phyloP scores from a whole-genome alignment of 2,113 vertebrate genomes.

The Chitala chitala region DNA sequence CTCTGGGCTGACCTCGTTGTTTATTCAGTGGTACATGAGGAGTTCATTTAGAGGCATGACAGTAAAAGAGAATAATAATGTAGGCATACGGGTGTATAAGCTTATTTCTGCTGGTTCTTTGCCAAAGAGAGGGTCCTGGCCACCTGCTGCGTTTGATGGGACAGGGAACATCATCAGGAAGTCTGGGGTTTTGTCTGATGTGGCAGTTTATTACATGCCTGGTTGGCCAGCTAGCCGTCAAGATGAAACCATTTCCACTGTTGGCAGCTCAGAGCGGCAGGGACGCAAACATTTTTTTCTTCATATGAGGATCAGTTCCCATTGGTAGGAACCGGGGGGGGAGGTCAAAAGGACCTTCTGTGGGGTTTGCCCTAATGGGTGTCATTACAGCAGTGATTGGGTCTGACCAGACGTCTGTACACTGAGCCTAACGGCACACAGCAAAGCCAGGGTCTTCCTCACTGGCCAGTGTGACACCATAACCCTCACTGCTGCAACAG shows the following conservation, averaged over 20 bases:
- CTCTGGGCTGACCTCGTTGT: conserved; percentile 4
- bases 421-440: too few relatives aligned
- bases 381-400: background rate
- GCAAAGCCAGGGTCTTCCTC: too few relatives aligned
- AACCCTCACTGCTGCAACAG: too few relatives aligned
- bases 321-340: too few relatives aligned
- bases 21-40: conserved; percentile 5
- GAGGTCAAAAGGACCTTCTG: too few relatives aligned
- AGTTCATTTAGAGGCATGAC: background rate
- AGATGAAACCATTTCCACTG: background rate
- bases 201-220: conserved; percentile 18
- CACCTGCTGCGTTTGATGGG: background rate
- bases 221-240: background rate
- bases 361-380: background rate
- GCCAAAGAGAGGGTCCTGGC: background rate
- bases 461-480: too few relatives aligned
- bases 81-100: background rate
- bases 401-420: too few relatives aligned
- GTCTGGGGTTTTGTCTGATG: conserved; percentile 1
- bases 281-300: background rate
- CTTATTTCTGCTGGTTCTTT: background rate
- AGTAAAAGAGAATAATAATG: background rate
- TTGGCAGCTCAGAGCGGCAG: background rate
- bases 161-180: conserved; percentile 2
- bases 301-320: too few relatives aligned